Conservation (phyloP, 2,888 invertebrate genomes). For the Alloplasta piceator region DNA sequence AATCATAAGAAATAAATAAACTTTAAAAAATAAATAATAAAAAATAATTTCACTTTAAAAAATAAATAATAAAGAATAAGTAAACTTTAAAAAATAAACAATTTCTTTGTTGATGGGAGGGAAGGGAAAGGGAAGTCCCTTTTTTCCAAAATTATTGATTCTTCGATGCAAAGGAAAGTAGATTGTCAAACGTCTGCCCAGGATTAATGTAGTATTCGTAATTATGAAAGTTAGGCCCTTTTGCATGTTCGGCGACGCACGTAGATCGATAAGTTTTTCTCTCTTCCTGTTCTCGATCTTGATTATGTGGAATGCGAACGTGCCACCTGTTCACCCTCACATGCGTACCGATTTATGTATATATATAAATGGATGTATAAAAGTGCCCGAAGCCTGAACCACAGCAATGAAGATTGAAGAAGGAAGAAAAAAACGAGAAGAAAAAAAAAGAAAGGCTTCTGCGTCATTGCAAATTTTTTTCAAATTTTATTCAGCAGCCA, state of each 20-base stretch:
- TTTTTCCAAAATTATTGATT: no score
- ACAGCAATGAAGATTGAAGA: slow-evolving; percentile 17
- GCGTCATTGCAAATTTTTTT: slow-evolving; percentile 62
- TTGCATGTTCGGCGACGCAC: background rate
- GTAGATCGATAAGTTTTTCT: background rate
- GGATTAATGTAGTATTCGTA: background rate
- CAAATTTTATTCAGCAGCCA: no score
- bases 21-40: no score
- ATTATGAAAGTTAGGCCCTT: background rate
- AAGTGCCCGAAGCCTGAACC: slow-evolving; percentile 13
- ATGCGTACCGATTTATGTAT: slow-evolving; percentile 14
- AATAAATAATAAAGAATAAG: no score
- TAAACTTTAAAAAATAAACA: no score
- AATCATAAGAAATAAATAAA: no score
- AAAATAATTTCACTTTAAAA: no score
- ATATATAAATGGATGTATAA: slow-evolving; percentile 2
- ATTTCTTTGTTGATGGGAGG: no score
- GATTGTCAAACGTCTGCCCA: no score
- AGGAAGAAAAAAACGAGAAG: slow-evolving; percentile 14
- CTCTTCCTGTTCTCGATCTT: slow-evolving; percentile 33
- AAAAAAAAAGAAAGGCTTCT: slow-evolving; percentile 44
- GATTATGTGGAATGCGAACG: slow-evolving; percentile 70
- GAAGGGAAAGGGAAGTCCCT: no score
- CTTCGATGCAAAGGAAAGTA: no score
- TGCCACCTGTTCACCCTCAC: slow-evolving; percentile 71